Base-by-base conservation (phyloP, 1,140 invertebrate genomes). In the Saccostrea glomerata region DNA sequence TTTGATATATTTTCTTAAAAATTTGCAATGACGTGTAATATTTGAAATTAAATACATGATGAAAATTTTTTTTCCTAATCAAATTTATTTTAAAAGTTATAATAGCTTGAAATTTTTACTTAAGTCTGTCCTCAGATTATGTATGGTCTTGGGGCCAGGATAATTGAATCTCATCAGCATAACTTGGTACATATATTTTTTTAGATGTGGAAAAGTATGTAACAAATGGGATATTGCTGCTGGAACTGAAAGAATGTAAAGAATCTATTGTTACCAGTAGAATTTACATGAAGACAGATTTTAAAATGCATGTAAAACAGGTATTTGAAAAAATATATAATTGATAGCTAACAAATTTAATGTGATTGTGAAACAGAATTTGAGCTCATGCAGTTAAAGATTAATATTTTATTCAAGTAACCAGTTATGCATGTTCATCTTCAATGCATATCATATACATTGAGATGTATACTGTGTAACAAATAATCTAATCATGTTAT, bases 251-350 rank as follows among this genome's bases (percentile, higher is more conserved):
- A 82, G 77, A 82, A 30, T 82, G 11, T 17, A 82, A 82, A 30
- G 77, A 82, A 4, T 30, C 77, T 82, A 20, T 82, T 13, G 77
- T 82, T 40, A 58, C n/a, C 30, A 36, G 60, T 17, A 63, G 63
- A 20, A 66, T 86, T 20, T 66, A 86, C 60, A 20, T 86, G 60
- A 86, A 86, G 55, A 66, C 85, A n/a, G 85, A 86, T 17, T 86
- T 66, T 47, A 66, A 86, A 58, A 30, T 86, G 17, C 85, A 86
- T 66, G 25, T 86, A 47, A 30, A 82, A 82, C 25, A 47, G 40
- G 77, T 82, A 82, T 36, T 30, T 82, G n/a, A 82, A 82, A 82
- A 82, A 82, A 7, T 23, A 30, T 66, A 66, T 66, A 66, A n/a
- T 23, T 66, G 1, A 66, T n/a, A 20, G 23, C 60, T 66, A 20